A percentile compares a stretch with the other conserved stretches of the same genome.
Conservation (phyloP, 2,113 vertebrate genomes). For the Fukomys damarensis region DNA sequence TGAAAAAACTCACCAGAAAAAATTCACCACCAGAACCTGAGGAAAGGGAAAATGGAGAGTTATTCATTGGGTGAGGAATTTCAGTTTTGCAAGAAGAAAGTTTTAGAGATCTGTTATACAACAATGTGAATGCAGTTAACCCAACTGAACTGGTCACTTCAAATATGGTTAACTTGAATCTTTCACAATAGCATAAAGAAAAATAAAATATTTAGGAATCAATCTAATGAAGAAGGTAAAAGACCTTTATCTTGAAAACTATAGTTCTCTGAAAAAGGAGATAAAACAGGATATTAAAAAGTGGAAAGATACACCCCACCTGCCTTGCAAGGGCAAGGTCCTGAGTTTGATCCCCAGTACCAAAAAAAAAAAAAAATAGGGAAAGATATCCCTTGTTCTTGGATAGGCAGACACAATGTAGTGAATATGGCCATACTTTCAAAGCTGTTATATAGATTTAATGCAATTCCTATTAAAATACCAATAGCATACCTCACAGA, state of each 20-base stretch:
- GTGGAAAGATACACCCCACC: too few relatives aligned
- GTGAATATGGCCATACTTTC: not conserved
- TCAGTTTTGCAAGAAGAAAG: not conserved
- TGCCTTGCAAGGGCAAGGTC: too few relatives aligned
- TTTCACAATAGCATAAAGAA: not conserved
- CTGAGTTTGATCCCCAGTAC: too few relatives aligned
- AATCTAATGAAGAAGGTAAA: not conserved
- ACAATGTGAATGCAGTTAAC: not conserved
- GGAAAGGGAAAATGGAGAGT: too few relatives aligned
- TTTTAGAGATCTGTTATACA: not conserved
- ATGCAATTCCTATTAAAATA: not conserved
- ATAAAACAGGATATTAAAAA: not conserved
- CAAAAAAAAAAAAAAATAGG: too few relatives aligned
- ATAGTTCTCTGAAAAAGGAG: not conserved
- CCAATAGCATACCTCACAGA: not conserved
- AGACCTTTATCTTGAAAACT: not conserved
- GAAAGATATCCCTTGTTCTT: not conserved
- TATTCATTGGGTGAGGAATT: not conserved
- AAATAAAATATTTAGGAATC: not conserved
- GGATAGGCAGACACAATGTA: not conserved
- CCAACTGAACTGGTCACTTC: rapidly evolving
- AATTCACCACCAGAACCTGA: not conserved
- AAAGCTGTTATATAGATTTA: not conserved
- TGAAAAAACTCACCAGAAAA: too few relatives aligned
- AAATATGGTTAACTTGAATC: not conserved